These are phyloP conservation scores for Lichenostomus cassidix DNA, from an alignment of 2,113 vertebrate species.

Conservation along the genomic window DNA sequence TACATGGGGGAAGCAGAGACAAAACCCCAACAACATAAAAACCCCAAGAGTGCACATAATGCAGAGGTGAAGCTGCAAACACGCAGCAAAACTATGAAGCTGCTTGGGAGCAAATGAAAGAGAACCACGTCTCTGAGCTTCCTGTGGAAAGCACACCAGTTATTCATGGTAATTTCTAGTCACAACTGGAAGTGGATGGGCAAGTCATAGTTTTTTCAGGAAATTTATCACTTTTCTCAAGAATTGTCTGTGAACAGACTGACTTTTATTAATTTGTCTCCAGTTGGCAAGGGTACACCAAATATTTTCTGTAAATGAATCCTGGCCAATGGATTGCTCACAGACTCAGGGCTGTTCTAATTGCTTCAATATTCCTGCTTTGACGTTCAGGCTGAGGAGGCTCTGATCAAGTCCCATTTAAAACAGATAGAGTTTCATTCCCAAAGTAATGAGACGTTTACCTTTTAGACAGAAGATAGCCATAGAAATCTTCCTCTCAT, in stretches of 20 bases:
- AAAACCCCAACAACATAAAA: no score
- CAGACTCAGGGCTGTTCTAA: conserved; percentile 22
- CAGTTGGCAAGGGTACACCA: conserved; percentile 1
- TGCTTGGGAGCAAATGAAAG: not conserved
- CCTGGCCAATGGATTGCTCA: conserved; percentile 49
- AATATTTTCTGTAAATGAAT: conserved; percentile 55
- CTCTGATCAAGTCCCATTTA: not conserved
- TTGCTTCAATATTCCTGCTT: conserved; percentile 33
- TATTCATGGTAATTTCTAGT: conserved; percentile 8
- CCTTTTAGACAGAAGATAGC: conserved; percentile 43
- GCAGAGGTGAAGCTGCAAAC: not conserved
- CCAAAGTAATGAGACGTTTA: conserved; percentile 41
- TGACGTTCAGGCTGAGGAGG: not conserved
- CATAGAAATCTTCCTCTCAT: conserved; percentile 28
- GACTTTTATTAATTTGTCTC: conserved; percentile 49
- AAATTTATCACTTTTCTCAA: conserved; percentile 50
- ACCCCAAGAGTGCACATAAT: rapidly evolving
- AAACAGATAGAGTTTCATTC: conserved; percentile 26
- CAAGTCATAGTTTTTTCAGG: conserved; percentile 32
- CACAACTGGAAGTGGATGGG: conserved; percentile 32
- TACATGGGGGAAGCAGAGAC: no score
- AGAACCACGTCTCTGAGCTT: not conserved
- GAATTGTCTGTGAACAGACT: conserved; percentile 24
- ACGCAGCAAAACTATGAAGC: rapidly evolving
- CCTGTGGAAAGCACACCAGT: not conserved